These are phyloP conservation scores for Jordanella pulchra DNA, from an alignment of 2,797 vertebrate species.

Conservation along the genomic window DNA sequence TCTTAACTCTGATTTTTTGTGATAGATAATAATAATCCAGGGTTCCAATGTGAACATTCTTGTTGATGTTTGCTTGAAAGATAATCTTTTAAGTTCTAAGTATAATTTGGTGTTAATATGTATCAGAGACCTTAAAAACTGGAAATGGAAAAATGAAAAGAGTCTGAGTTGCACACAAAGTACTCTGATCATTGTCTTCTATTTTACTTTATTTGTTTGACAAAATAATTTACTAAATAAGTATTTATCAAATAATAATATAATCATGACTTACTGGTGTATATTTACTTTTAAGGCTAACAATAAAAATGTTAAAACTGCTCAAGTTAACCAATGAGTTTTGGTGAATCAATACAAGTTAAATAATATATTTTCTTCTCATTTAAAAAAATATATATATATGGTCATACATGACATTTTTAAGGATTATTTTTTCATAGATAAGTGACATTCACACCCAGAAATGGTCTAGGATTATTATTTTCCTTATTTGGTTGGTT, in stretches of 20 bases:
- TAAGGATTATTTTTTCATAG: too few species aligned
- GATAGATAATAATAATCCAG: background rate
- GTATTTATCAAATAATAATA: background rate
- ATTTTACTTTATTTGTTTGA: background rate
- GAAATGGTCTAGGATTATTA: background rate
- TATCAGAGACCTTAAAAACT: background rate
- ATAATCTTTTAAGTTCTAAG: background rate
- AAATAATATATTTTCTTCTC: background rate
- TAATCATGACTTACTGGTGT: background rate
- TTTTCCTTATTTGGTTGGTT: too few species aligned
- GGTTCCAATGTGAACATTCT: background rate
- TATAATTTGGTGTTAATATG: background rate
- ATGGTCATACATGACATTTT: background rate
- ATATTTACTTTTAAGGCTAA: background rate
- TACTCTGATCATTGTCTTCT: background rate
- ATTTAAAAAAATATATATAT: background rate
- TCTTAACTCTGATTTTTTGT: background rate
- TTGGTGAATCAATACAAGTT: background rate
- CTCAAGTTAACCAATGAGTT: background rate
- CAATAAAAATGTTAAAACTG: background rate
- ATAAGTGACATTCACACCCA: background rate
- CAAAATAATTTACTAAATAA: background rate
- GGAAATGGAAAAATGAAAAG: background rate
- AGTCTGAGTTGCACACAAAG: background rate
- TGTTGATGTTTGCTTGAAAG: background rate